phyloP scores from a whole-genome alignment of 2,113 vertebrate species.

The Dolichotis patagonum region DNA sequence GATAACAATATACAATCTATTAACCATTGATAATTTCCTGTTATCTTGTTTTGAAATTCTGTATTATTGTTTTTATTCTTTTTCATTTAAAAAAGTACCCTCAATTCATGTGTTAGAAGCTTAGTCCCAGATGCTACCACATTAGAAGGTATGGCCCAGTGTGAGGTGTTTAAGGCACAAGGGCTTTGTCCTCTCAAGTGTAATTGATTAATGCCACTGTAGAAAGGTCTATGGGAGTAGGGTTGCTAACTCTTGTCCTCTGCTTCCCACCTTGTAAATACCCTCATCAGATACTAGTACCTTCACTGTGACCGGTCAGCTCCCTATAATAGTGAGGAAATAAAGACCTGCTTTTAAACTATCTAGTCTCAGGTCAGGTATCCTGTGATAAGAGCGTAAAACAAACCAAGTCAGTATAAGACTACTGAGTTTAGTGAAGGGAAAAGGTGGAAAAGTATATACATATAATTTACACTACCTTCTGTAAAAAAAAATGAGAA shows the following conservation, averaged over 20 bases:
- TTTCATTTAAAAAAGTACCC: background rate
- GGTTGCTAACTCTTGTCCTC: background rate
- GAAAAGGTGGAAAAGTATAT: background rate
- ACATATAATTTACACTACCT: background rate
- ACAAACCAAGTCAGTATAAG: background rate
- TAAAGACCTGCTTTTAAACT: background rate
- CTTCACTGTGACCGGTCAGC: background rate
- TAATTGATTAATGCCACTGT: background rate
- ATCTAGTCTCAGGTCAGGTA: too few relatives aligned
- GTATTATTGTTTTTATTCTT: too few relatives aligned
- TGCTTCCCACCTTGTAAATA: background rate
- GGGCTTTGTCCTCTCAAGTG: background rate
- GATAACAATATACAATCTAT: too few relatives aligned
- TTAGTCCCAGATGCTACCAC: background rate
- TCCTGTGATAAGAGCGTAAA: background rate
- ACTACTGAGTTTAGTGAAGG: background rate
- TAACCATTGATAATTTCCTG: too few relatives aligned
- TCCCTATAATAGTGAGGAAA: background rate
- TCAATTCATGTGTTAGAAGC: background rate
- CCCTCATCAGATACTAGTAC: background rate
- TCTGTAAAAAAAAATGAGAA: background rate
- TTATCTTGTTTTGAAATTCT: too few relatives aligned
- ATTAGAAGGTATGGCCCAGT: background rate
- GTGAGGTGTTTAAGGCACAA: background rate
- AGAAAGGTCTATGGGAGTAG: background rate